These are phyloP conservation scores for Ataeniobius toweri DNA, from an alignment of 2,797 vertebrate genomes.

Conservation along the genomic window DNA sequence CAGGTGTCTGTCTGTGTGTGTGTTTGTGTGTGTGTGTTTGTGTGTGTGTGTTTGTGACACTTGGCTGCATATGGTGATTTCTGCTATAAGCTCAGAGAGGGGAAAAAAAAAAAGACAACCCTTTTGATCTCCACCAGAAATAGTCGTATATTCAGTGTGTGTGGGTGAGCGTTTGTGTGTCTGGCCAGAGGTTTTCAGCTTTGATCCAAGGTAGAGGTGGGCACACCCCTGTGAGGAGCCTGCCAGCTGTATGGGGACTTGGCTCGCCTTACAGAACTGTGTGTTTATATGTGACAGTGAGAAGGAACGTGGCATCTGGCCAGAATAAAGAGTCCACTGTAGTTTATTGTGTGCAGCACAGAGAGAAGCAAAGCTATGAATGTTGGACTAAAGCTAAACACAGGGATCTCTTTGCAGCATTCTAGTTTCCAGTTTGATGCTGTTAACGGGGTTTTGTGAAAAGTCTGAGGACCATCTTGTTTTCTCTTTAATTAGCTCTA, in stretches of 20 bases:
- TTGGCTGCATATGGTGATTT: conserved; percentile 52
- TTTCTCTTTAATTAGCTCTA: conserved; percentile 14
- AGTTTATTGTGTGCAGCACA: conserved; percentile 25
- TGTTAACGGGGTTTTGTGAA: conserved; percentile 8
- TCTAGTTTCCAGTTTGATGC: conserved; percentile 11
- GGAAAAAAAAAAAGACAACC: conserved; percentile 39
- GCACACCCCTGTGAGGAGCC: conserved; percentile 53
- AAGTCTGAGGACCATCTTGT: conserved; percentile 22
- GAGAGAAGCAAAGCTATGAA: conserved; percentile 15
- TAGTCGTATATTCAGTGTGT: conserved; percentile 30
- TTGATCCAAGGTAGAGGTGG: conserved; percentile 71
- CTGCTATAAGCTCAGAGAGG: conserved; percentile 56
- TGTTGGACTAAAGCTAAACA: conserved; percentile 11
- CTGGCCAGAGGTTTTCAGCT: conserved; percentile 67
- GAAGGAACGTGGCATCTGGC: conserved; percentile 16
- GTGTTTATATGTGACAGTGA: conserved; percentile 35
- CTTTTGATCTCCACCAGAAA: conserved; percentile 69
- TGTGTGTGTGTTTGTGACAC: conserved; percentile 12
- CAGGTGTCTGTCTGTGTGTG: conserved; percentile 54
- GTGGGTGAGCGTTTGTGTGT: conserved; percentile 36
- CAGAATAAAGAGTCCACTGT: conserved; percentile 33
- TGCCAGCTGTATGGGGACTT: conserved; percentile 59
- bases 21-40: conserved; percentile 9
- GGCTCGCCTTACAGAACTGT: conserved; percentile 44
- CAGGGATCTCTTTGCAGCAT: conserved; percentile 8